phyloP scores from a whole-genome alignment of 1,140 invertebrate genomes.

The Bursaphelenchus mucronatus region DNA sequence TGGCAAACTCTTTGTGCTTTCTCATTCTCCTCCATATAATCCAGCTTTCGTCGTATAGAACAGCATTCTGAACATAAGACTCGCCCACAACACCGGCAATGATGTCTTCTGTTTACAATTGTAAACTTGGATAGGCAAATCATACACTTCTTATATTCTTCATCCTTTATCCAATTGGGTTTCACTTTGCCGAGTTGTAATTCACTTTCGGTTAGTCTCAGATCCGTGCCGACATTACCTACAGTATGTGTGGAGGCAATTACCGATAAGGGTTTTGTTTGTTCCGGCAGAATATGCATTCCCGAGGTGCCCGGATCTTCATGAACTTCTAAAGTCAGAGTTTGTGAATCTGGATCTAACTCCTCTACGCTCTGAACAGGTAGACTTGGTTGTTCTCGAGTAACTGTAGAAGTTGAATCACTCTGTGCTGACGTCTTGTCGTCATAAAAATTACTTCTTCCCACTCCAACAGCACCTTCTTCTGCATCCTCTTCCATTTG shows the following conservation, averaged over 20 bases:
- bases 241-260: conserved; percentile 15
- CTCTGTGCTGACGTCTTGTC: too few species aligned
- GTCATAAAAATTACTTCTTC: too few species aligned
- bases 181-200: conserved; percentile 19
- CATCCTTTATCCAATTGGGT: conserved; percentile 77
- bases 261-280: neutral
- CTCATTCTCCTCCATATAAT: conserved; percentile 22
- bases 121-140: conserved; percentile 83
- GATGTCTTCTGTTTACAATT: conserved; percentile 81
- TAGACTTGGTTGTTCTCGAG: too few species aligned
- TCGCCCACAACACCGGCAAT: conserved; percentile 30
- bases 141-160: conserved; percentile 83
- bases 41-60: conserved; percentile 37
- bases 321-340: too few species aligned
- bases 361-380: too few species aligned
- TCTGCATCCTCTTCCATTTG: too few species aligned
- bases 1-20: conserved; percentile 13
- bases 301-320: too few species aligned
- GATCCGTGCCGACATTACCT: conserved; percentile 18
- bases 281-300: too few species aligned
- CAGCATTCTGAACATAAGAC: conserved; percentile 45
- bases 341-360: too few species aligned
- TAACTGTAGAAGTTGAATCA: too few species aligned
- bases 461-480: too few species aligned
- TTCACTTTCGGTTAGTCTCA: conserved; percentile 18